Evolutionary conservation across 2,797 vertebrate species (phyloP).

Genomic region (Syndactyla subalaris): DNA sequence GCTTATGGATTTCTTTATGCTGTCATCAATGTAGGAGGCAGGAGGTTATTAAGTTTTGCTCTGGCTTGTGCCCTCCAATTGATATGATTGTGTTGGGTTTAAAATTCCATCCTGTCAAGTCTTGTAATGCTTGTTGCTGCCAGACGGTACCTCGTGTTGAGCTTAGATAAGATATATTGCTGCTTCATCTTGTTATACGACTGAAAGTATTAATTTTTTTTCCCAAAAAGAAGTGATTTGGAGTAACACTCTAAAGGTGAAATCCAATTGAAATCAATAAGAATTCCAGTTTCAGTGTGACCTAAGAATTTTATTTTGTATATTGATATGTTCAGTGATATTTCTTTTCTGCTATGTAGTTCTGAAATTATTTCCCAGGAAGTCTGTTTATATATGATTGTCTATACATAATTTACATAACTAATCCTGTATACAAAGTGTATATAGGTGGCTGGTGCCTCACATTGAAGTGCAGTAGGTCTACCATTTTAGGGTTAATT

Average conservation of each 20-base stretch:
- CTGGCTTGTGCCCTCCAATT: conserved; percentile 24
- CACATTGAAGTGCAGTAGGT: background rate
- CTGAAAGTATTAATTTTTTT: background rate
- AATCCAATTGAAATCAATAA: background rate
- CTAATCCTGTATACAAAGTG: background rate
- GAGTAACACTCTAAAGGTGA: background rate
- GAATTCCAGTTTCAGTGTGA: background rate
- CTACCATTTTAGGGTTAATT: background rate
- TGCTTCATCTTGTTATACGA: background rate
- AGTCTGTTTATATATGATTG: background rate
- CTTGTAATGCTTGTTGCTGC: conserved; percentile 38
- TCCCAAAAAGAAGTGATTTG: background rate
- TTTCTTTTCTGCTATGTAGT: background rate
- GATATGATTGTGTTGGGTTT: conserved; percentile 48
- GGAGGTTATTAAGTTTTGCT: conserved; percentile 56
- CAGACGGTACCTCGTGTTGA: conserved; percentile 4
- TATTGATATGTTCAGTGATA: background rate
- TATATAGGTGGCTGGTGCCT: background rate
- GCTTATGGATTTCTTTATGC: conserved; percentile 58
- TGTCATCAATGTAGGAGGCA: conserved; percentile 24
- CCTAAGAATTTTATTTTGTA: background rate
- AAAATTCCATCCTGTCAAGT: conserved; percentile 61
- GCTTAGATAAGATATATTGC: conserved; percentile 38
- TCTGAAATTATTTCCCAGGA: background rate
- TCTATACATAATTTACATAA: background rate